These are phyloP conservation scores for Hystrix brachyura DNA, from an alignment of 2,113 vertebrate genomes.

Conservation along the genomic window DNA sequence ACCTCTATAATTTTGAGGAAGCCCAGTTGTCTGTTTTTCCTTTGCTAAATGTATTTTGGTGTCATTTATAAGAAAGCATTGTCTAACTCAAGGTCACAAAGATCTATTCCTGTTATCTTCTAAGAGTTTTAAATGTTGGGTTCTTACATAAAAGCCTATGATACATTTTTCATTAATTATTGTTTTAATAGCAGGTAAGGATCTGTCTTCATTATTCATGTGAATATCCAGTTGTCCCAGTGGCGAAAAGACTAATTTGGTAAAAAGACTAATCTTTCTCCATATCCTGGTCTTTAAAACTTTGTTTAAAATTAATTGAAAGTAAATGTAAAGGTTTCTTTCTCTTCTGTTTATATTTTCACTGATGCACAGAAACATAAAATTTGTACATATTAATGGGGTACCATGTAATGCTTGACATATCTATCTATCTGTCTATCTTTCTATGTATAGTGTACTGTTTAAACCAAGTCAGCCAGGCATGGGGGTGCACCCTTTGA, in stretches of 20 bases:
- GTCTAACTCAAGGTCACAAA: not conserved
- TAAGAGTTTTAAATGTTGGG: conserved; percentile 34
- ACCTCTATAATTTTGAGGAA: conserved; percentile 26
- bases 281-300: not conserved
- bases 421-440: not conserved
- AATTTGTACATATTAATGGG: not conserved
- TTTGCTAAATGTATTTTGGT: conserved; percentile 3
- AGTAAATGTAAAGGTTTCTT: not conserved
- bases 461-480: not conserved
- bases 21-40: conserved; percentile 4
- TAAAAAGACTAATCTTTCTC: conserved; percentile 47
- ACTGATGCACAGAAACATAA: not conserved
- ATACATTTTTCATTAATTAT: not conserved
- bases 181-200: not conserved
- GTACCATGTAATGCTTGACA: not conserved
- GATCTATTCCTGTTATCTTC: not conserved
- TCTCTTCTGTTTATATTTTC: not conserved
- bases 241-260: not conserved
- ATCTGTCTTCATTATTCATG: conserved; percentile 8
- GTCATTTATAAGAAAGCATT: conserved; percentile 40
- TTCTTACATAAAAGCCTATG: not conserved
- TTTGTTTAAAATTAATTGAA: conserved; percentile 15
- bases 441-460: not conserved
- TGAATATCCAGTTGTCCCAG: not conserved
- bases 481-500: not conserved